These are phyloP conservation scores for Neotoxoptera formosana DNA, from an alignment of 1,140 invertebrate genomes.

Conservation along the genomic window DNA sequence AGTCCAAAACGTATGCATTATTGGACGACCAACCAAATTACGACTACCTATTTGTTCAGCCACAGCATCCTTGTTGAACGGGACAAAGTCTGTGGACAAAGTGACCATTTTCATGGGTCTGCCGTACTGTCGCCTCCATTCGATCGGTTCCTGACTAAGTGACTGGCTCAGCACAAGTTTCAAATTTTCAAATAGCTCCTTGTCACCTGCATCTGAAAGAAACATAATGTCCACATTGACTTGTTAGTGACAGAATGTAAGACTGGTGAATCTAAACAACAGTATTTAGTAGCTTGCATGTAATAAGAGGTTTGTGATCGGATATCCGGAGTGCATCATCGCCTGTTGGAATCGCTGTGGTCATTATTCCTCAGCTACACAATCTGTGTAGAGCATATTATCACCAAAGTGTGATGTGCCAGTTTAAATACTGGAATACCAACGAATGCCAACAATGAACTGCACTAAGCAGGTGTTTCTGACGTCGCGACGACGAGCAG, in stretches of 20 bases:
- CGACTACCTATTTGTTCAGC: conserved; percentile 73
- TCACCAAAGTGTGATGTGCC: background rate
- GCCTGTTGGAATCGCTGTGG: background rate
- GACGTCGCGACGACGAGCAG: background rate
- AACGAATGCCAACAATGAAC: background rate
- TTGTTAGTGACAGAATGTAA: background rate
- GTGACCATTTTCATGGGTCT: conserved; percentile 82
- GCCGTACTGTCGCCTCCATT: conserved; percentile 88
- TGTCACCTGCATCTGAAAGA: conserved; percentile 83
- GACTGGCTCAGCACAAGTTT: conserved; percentile 78
- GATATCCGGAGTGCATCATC: conserved; percentile 40
- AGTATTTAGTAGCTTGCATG: conserved; percentile 53
- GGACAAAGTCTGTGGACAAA: conserved; percentile 84
- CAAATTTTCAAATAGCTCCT: conserved; percentile 83
- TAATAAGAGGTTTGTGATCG: conserved; percentile 59
- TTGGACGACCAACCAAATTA: conserved; percentile 82
- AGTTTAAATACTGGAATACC: background rate
- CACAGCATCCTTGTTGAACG: conserved; percentile 76
- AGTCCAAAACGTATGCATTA: conserved; percentile 95
- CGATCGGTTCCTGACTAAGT: conserved; percentile 83
- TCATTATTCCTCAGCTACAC: background rate
- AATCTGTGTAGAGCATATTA: background rate
- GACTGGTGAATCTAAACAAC: background rate
- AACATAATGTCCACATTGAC: background rate
- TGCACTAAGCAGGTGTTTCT: background rate